These are phyloP conservation scores for Caerostris darwini DNA, from an alignment of 1,140 invertebrate species.

Conservation along the genomic window DNA sequence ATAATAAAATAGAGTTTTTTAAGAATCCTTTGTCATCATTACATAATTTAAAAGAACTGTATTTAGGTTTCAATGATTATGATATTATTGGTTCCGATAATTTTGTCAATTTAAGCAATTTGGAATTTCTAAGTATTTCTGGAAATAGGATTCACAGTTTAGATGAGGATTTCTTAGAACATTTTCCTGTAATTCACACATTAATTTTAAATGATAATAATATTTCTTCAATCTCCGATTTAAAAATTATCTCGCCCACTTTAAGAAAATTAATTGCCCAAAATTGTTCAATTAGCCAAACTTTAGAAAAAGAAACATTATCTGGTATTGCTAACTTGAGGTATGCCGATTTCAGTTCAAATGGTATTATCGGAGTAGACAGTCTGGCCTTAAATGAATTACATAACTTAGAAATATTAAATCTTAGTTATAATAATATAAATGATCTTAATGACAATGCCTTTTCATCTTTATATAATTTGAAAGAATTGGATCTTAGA, in stretches of 20 bases:
- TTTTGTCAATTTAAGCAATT: slow-evolving; percentile 43
- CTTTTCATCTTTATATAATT: slow-evolving; percentile 19
- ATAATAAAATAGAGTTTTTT: slow-evolving; percentile 30
- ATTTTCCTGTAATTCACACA: slow-evolving; percentile 16
- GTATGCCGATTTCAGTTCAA: slow-evolving; percentile 30
- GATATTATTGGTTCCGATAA: background rate
- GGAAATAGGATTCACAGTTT: slow-evolving; percentile 14
- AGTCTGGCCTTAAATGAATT: background rate
- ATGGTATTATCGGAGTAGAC: background rate
- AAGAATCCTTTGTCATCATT: background rate
- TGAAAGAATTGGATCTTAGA: background rate
- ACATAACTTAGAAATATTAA: slow-evolving; percentile 12
- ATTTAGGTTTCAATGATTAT: slow-evolving; percentile 34
- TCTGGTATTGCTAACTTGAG: slow-evolving; percentile 2
- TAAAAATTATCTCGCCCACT: slow-evolving; percentile 33
- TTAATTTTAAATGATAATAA: slow-evolving; percentile 36
- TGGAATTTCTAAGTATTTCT: slow-evolving; percentile 4
- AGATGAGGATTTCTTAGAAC: slow-evolving; percentile 5
- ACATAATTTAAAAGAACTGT: slow-evolving; percentile 19
- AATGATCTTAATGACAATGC: slow-evolving; percentile 10
- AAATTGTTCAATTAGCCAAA: slow-evolving; percentile 6
- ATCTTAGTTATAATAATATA: slow-evolving; percentile 16
- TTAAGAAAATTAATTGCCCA: slow-evolving; percentile 17
- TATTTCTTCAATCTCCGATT: slow-evolving; percentile 8
- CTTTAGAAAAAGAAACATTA: slow-evolving; percentile 27